phyloP scores from a whole-genome alignment of 2,797 vertebrate genomes.

The Pygocentrus nattereri region DNA sequence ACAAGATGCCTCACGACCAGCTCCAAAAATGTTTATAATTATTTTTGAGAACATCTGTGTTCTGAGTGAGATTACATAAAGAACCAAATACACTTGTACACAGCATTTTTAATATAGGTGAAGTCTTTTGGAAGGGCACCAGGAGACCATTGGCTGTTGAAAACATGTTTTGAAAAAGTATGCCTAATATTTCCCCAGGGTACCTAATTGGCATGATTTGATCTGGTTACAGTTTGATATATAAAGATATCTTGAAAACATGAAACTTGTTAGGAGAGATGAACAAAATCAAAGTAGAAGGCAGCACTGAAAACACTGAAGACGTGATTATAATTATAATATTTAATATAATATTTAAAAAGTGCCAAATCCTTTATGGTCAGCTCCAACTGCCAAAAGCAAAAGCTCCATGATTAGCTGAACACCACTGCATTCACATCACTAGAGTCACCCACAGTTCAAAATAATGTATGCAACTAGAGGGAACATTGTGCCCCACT shows the following conservation, averaged over 20 bases:
- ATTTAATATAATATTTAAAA: background rate
- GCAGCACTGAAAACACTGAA: background rate
- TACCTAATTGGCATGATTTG: background rate
- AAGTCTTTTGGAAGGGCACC: no score
- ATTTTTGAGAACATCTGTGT: no score
- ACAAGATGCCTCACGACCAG: no score
- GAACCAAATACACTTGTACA: no score
- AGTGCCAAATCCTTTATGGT: background rate
- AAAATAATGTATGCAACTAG: background rate
- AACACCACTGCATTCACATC: constrained; percentile 7
- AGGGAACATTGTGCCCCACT: constrained; percentile 14
- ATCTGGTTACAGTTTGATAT: background rate
- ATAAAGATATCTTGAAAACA: background rate
- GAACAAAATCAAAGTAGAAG: background rate
- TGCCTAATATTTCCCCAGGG: no score
- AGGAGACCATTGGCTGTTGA: no score
- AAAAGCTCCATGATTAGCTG: background rate
- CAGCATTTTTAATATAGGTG: no score
- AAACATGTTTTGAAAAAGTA: no score
- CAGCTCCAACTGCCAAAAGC: background rate
- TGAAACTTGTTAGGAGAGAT: background rate
- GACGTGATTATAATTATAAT: background rate
- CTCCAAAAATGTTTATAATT: no score
- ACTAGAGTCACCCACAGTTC: background rate
- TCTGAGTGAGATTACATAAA: no score